Evolutionary conservation across 2,113 vertebrate species (phyloP).

Genomic region (Petaurus breviceps): DNA sequence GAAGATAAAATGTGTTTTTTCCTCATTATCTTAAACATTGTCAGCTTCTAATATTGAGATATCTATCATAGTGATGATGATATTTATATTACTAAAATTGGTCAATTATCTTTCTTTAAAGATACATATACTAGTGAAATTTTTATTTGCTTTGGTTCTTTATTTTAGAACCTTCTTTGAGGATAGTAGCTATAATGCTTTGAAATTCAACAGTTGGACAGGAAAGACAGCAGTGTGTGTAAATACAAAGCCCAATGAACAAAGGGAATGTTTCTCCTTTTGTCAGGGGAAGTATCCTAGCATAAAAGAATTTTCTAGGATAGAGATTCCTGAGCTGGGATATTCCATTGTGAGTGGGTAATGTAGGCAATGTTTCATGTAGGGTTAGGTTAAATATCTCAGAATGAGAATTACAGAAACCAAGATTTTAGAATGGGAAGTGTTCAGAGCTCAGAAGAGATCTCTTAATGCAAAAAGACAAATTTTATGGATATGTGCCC

Average conservation of each 20-base stretch:
- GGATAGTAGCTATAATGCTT: not conserved
- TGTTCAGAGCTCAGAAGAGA: not conserved
- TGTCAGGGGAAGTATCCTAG: not conserved
- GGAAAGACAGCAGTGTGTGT: not conserved
- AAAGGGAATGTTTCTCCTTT: slow-evolving; percentile 3
- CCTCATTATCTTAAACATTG: slow-evolving; percentile 46
- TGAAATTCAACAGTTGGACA: slow-evolving; percentile 40
- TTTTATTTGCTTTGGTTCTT: not conserved
- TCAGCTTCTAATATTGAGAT: not conserved
- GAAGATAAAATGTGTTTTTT: slow-evolving; percentile 19
- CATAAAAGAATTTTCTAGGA: not conserved
- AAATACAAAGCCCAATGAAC: slow-evolving; percentile 8
- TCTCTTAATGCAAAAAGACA: not conserved
- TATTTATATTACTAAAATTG: slow-evolving; percentile 2
- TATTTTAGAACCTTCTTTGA: not conserved
- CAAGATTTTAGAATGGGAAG: not conserved
- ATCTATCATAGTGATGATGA: slow-evolving; percentile 16
- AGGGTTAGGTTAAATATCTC: not conserved
- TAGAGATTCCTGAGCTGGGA: not conserved
- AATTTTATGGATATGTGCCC: not conserved
- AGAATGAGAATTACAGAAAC: not conserved
- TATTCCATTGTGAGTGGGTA: not conserved
- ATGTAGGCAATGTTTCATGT: not conserved
- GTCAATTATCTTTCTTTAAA: slow-evolving; percentile 33
- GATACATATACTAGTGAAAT: not conserved